Evolutionary conservation across 2,797 vertebrate species (phyloP), one percentile per base, ranked within the genome.

Genomic region (Falco biarmicus): DNA sequence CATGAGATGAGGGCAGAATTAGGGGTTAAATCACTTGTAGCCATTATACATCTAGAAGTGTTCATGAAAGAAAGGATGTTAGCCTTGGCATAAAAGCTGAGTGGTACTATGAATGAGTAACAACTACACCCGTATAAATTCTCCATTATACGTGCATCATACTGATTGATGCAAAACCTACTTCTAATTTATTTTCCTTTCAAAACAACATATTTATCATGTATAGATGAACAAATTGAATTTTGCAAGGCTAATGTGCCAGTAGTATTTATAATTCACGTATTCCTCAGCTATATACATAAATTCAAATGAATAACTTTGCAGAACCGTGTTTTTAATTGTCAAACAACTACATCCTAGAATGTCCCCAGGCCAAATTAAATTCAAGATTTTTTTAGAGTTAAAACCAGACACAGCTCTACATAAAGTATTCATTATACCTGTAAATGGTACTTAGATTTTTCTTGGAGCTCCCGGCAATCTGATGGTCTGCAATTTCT

Each of bases 1-100:
- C 3, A 2, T 59, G 32, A 91, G 17, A 17, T 50, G 26, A 64
- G 26, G 32, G 50, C 12, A 57, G 37, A 76, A 75, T 21, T 82
- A 37, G 6, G 21, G 25, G 50, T 89, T 89, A 65, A 87, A 65
- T 37, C 76, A 69, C 20, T 41, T 65, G 11, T 59, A 73, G 37
- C 29, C 34, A 83, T 89, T 85, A 73, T 60, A 41, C n/a, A 41
- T 21, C 15, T 34, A 60, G 53, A 83, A 83, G 9, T 26, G 11
- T 45, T 87, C 12, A 56, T 54, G 71, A 93, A 95, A 92, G 82
- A 87, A 54, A 91, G 76, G 76, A 87, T 80, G 53, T 91, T 85
- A 89, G 59, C 34, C 28, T 87, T 94, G 84, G 48, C 79, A 50
- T 63, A 77, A 79, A 70, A 77, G 26, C 14, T 31, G 71, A 57